Evolutionary conservation across 2,797 vertebrate species (phyloP).

Genomic region (Pipistrellus nathusii): DNA sequence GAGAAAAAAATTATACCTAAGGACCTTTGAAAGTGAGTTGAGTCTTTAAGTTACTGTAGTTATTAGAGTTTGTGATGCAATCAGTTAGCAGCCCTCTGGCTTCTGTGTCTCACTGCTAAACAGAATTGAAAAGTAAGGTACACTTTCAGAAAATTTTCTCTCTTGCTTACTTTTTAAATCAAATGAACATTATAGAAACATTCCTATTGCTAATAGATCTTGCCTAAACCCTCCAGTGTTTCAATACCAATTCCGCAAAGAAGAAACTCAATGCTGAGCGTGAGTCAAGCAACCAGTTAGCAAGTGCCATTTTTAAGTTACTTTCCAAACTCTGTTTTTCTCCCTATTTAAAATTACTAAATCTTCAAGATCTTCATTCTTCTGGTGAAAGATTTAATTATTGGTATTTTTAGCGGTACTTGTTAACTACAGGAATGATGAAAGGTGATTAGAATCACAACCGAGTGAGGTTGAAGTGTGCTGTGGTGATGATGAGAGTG

Average conservation of each 20-base stretch:
- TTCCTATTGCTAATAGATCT: conserved; percentile 19
- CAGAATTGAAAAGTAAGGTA: not conserved
- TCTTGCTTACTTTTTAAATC: not conserved
- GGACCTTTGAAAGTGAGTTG: not conserved
- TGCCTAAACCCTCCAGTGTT: conserved; percentile 18
- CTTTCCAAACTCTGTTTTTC: not conserved
- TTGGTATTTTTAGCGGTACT: conserved; percentile 21
- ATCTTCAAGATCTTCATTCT: conserved; percentile 65
- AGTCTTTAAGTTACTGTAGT: not conserved
- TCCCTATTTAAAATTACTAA: conserved; percentile 55
- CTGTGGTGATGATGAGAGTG: conserved; percentile 74
- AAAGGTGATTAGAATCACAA: conserved; percentile 78
- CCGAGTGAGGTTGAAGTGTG: conserved; percentile 63
- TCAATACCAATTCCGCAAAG: conserved; percentile 32
- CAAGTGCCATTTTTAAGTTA: conserved; percentile 18
- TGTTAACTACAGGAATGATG: conserved; percentile 72
- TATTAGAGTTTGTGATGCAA: not conserved
- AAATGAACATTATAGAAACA: not conserved
- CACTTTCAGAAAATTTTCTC: not conserved
- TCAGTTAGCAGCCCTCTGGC: not conserved
- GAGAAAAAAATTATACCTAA: not conserved
- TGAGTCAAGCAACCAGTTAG: conserved; percentile 10
- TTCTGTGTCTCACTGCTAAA: not conserved
- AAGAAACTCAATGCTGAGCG: not conserved
- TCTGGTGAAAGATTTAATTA: conserved; percentile 80